Evolutionary conservation across 2,113 vertebrate species (phyloP).

Genomic region (Bufo gargarizans): DNA sequence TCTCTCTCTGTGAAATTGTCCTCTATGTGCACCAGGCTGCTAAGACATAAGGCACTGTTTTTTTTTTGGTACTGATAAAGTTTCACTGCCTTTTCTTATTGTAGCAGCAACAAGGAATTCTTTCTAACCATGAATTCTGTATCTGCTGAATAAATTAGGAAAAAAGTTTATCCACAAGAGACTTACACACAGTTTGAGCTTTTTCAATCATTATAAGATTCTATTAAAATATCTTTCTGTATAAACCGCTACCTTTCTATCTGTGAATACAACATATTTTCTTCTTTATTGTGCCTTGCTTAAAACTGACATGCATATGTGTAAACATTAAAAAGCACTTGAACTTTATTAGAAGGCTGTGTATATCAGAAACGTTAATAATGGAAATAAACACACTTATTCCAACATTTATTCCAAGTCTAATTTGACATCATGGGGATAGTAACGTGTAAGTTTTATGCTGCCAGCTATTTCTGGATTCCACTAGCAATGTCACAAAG

Average conservation of each 20-base stretch:
- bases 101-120: conserved; percentile 20
- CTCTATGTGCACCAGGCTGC: neutral
- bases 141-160: conserved; percentile 44
- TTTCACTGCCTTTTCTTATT: conserved; percentile 29
- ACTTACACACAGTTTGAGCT: neutral
- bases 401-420: neutral
- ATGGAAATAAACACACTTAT: neutral
- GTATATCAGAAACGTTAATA: neutral
- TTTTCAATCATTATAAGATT: conserved; percentile 13
- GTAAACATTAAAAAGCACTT: neutral
- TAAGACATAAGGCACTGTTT: neutral
- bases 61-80: neutral
- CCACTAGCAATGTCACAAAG: neutral
- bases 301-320: neutral
- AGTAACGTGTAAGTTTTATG: neutral
- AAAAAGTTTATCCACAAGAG: conserved; percentile 3
- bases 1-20: conserved; percentile 31
- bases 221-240: conserved; percentile 1
- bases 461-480: conserved; percentile 30
- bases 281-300: neutral
- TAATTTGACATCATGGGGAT: neutral
- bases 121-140: conserved; percentile 33
- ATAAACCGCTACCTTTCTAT: neutral
- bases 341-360: neutral
- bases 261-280: neutral